Percentiles rank a stretch among this genome's conserved stretches.
phyloP scores from a whole-genome alignment of 1,140 invertebrate genomes.

The Aporrectodea caliginosa region DNA sequence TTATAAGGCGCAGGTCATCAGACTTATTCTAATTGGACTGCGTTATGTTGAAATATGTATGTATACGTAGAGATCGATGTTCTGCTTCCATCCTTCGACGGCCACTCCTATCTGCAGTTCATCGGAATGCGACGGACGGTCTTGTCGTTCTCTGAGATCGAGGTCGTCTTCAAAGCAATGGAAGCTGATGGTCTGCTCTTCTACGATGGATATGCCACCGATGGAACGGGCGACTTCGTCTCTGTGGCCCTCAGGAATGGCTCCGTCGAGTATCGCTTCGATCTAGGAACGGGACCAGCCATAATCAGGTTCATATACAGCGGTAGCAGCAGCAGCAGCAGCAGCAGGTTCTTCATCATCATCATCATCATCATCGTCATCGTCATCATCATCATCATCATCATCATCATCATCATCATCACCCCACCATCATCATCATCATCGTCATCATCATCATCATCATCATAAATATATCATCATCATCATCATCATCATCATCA shows the following conservation, averaged over 20 bases:
- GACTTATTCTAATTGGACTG: no score
- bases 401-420: constrained; percentile 10
- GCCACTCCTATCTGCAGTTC: constrained; percentile 61
- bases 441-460: neutral
- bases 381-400: neutral
- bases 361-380: neutral
- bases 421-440: neutral
- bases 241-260: constrained; percentile 77
- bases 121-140: constrained; percentile 69
- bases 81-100: constrained; percentile 82
- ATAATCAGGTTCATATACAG: constrained; percentile 72
- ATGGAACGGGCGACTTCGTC: constrained; percentile 88
- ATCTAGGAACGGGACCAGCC: constrained; percentile 85
- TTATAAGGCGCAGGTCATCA: no score
- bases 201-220: constrained; percentile 83
- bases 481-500: constrained; percentile 22
- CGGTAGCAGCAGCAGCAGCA: no score
- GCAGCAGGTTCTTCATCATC: neutral
- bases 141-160: constrained; percentile 80
- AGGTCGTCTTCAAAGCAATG: constrained; percentile 79
- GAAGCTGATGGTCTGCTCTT: constrained; percentile 77
- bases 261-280: constrained; percentile 84
- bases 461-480: constrained; percentile 13
- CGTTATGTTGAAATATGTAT: no score
- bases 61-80: constrained; percentile 45